Conservation (phyloP, 1,140 invertebrate species). For the Lucilia sericata region DNA sequence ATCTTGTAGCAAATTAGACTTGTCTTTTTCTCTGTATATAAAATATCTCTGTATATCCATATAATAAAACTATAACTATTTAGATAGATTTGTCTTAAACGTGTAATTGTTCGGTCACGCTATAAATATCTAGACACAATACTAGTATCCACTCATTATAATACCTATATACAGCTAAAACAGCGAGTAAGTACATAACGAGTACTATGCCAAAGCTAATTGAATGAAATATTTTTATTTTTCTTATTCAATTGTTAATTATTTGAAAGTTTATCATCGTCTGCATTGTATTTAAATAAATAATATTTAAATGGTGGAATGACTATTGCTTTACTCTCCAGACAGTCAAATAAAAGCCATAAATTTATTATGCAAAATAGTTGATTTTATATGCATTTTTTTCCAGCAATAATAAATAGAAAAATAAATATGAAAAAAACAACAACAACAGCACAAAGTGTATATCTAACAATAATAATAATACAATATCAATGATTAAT, state of each 20-base stretch:
- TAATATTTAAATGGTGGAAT: not conserved
- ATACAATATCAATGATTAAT: not conserved
- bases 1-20: no score
- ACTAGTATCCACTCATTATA: no score
- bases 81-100: slow-evolving; percentile 10
- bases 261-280: slow-evolving; percentile 10
- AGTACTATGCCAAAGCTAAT: not conserved
- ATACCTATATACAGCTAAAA: not conserved
- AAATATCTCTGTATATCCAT: no score
- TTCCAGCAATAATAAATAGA: not conserved
- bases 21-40: no score
- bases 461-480: no score
- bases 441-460: not conserved
- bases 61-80: no score
- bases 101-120: slow-evolving; percentile 41
- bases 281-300: slow-evolving; percentile 28
- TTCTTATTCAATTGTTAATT: slow-evolving; percentile 15
- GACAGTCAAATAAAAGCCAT: not conserved
- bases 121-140: not conserved
- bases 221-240: slow-evolving; percentile 16
- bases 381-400: not conserved
- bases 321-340: not conserved
- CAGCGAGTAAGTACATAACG: not conserved
- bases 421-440: not conserved
- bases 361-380: slow-evolving; percentile 25